phyloP scores from a whole-genome alignment of 1,140 invertebrate species.

The Trichomalopsis sarcophagae region DNA sequence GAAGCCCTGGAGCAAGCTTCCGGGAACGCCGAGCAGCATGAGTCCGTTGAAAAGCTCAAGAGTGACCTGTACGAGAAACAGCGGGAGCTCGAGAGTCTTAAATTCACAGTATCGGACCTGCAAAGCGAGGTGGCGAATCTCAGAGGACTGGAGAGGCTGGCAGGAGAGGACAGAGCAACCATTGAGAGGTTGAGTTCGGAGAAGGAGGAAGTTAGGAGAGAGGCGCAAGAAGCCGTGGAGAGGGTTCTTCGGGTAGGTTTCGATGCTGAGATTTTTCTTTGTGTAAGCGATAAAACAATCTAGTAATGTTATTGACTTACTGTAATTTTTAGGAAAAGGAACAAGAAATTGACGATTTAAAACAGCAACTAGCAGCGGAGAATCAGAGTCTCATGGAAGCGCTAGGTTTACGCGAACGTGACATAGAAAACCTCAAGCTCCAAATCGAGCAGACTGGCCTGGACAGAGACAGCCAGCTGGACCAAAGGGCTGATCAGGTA shows the following conservation, averaged over 20 bases:
- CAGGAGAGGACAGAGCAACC: conserved; percentile 56
- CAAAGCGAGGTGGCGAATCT: conserved; percentile 55
- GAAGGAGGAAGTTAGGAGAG: conserved; percentile 58
- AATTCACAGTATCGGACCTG: conserved; percentile 54
- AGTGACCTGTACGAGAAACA: conserved; percentile 61
- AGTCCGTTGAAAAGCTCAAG: conserved; percentile 59
- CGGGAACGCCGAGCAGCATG: conserved; percentile 59
- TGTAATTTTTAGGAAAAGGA: conserved; percentile 58
- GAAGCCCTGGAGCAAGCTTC: conserved; percentile 49
- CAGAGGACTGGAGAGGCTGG: conserved; percentile 55
- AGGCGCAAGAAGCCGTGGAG: conserved; percentile 56
- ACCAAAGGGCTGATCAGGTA: conserved; percentile 27
- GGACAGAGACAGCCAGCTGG: neutral
- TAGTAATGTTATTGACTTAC: neutral
- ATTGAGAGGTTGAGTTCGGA: conserved; percentile 59
- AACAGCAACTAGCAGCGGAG: conserved; percentile 54
- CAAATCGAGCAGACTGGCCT: conserved; percentile 53
- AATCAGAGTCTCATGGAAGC: conserved; percentile 58
- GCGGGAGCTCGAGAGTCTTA: conserved; percentile 59
- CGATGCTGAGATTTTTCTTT: neutral
- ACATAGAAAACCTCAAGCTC: conserved; percentile 60
- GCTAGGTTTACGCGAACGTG: conserved; percentile 52
- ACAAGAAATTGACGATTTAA: conserved; percentile 58
- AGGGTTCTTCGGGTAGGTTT: conserved; percentile 43
- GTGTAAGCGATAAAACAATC: neutral